Evolutionary conservation across 2,888 invertebrate species (phyloP), one percentile per base, ranked within the genome.

Genomic region (Teinopalpus imperialis): DNA sequence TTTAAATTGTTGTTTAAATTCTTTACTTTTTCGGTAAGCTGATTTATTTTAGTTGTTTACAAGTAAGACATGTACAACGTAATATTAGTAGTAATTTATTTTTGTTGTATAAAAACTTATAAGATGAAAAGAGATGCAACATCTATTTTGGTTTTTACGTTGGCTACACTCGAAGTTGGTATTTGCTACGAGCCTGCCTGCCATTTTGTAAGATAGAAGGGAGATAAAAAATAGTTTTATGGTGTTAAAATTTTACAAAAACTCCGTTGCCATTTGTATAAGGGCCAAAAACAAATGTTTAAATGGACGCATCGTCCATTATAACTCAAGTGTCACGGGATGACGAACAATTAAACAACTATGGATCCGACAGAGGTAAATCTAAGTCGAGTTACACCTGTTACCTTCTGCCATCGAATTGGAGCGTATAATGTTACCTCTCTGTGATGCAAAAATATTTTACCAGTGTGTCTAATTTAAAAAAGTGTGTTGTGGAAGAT

Each of bases 301-400:
- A 89, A 89, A 97, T 97, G 97, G 97, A 97, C 96, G 96, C 96
- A 94, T 95, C 97, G 95, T 97, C 97, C 95, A 97, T 97, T 92
- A 97, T 97, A 91, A 97, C 97, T 91, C 97, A 97, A 94, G 97
- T 97, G 93, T 95, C 95, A 92, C 94, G 97, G 92, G 97, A 97
- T 94, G 97, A 97, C 93, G 97, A 97, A 90, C 95, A 95, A 92
- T 92, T 96, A 90, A 96, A 95, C 92, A 95, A 94, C 91, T 94
- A 94, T 92, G 92, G 94, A 90, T 92, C 94, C 91, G 97, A 96
- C 91, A 96, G 97, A 96, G 96, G 97, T 97, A 93, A 93, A 87
- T 77, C 80, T 69, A 74, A 81, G 81, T 76, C 69, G 74, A 80
- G 82, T 81, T 88, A 86, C 87, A 88, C 87, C 86, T 87, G 87